These are phyloP conservation scores for Carpatolechia fugitivella DNA, from an alignment of 2,888 invertebrate species.

Conservation along the genomic window DNA sequence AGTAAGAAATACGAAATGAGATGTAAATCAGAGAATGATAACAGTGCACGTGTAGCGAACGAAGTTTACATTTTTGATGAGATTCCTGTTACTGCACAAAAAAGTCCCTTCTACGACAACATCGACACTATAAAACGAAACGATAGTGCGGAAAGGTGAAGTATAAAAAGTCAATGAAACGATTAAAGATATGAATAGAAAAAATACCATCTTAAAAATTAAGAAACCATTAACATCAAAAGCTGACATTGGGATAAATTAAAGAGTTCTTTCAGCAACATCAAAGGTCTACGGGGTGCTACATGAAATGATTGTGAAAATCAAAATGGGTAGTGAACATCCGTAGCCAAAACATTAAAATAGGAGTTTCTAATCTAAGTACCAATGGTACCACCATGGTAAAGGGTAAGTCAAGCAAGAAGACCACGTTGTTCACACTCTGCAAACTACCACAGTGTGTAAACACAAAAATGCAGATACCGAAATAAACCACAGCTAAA, in stretches of 20 bases:
- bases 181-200: background rate
- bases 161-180: constrained; percentile 2
- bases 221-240: constrained; percentile 32
- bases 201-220: background rate
- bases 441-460: constrained; percentile 5
- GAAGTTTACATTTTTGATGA: background rate
- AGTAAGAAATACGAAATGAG: background rate
- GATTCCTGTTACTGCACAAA: constrained; percentile 1
- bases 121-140: background rate
- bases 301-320: constrained; percentile 6
- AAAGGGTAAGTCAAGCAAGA: constrained; percentile 1
- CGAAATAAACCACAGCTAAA: constrained; percentile 44
- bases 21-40: background rate
- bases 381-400: constrained; percentile 19
- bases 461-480: constrained; percentile 24
- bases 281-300: constrained; percentile 4
- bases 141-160: constrained; percentile 1
- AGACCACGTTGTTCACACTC: constrained; percentile 5
- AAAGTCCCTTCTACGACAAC: background rate
- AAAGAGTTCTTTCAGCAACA: constrained; percentile 20
- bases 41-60: background rate
- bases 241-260: constrained; percentile 30
- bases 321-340: constrained; percentile 19
- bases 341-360: constrained; percentile 25
- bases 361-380: constrained; percentile 30